phyloP scores from a whole-genome alignment of 2,888 invertebrate genomes.

The Chaitophorus viminalis region DNA sequence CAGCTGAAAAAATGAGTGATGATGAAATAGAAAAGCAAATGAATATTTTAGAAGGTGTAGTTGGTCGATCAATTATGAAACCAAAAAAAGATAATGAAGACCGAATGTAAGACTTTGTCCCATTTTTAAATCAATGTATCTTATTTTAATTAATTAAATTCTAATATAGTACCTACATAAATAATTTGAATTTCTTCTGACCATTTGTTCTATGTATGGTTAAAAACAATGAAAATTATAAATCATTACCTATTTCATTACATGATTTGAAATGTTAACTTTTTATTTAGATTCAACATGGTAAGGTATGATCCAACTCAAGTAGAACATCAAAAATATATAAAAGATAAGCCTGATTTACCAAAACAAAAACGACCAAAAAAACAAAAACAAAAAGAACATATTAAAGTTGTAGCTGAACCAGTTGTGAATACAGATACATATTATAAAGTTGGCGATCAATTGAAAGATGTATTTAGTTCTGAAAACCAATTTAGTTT shows the following conservation, averaged over 20 bases:
- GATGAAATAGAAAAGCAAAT: conserved; percentile 58
- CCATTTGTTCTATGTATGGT: too few relatives aligned
- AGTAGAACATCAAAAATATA: conserved; percentile 60
- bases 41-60: conserved; percentile 56
- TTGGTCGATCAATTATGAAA: conserved; percentile 50
- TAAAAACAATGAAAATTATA: not conserved
- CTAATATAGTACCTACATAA: too few relatives aligned
- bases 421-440: conserved; percentile 61
- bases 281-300: conserved; percentile 58
- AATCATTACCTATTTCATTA: not conserved
- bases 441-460: conserved; percentile 61
- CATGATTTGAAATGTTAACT: not conserved
- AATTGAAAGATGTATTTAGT: conserved; percentile 61
- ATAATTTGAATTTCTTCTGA: too few relatives aligned
- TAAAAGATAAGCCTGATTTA: conserved; percentile 52
- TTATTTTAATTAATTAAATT: not conserved
- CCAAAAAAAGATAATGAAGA: conserved; percentile 35
- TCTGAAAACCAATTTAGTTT: conserved; percentile 47
- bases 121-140: not conserved
- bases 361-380: conserved; percentile 50
- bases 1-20: conserved; percentile 43
- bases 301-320: conserved; percentile 62
- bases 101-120: conserved; percentile 19
- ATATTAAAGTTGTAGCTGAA: conserved; percentile 35
- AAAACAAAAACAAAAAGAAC: conserved; percentile 45